Percentiles rank a stretch among this genome's conserved stretches.
These are phyloP conservation scores for Echinops telfairi DNA, from an alignment of 2,113 vertebrate genomes.

Conservation along the genomic window DNA sequence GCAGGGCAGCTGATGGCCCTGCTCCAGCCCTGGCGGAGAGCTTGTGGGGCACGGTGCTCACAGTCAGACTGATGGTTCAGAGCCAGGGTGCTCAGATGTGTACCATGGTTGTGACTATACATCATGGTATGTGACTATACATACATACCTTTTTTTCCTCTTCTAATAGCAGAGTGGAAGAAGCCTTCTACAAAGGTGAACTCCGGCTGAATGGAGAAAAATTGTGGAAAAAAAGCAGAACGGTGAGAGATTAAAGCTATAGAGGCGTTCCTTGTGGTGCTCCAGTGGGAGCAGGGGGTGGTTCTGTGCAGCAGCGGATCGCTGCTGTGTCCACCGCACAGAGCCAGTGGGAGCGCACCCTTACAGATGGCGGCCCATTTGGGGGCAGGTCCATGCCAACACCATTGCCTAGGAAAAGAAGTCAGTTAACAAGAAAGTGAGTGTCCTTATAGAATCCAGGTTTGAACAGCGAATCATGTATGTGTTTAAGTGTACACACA, in stretches of 20 bases:
- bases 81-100: background rate
- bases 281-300: background rate
- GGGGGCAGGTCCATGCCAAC: background rate
- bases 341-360: too few relatives aligned
- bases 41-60: background rate
- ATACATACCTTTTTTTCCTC: slow-evolving; percentile 58
- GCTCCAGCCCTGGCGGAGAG: background rate
- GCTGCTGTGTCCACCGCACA: too few relatives aligned
- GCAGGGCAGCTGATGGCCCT: background rate
- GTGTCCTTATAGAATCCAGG: background rate
- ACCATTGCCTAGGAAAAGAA: background rate
- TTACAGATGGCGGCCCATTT: background rate
- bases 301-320: background rate
- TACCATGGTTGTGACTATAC: slow-evolving; percentile 64
- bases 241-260: slow-evolving; percentile 87
- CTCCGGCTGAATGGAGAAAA: slow-evolving; percentile 96
- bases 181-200: slow-evolving; percentile 95
- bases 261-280: background rate
- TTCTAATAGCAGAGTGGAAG: slow-evolving; percentile 95
- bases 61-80: background rate
- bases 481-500: background rate
- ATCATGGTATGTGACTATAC: slow-evolving; percentile 67
- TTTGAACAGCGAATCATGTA: background rate
- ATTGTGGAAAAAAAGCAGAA: slow-evolving; percentile 97
- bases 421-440: background rate